A percentile compares a stretch with the other conserved stretches of the same genome.
Evolutionary conservation across 2,888 invertebrate species (phyloP).

Genomic region (Esperia sulphurella): DNA sequence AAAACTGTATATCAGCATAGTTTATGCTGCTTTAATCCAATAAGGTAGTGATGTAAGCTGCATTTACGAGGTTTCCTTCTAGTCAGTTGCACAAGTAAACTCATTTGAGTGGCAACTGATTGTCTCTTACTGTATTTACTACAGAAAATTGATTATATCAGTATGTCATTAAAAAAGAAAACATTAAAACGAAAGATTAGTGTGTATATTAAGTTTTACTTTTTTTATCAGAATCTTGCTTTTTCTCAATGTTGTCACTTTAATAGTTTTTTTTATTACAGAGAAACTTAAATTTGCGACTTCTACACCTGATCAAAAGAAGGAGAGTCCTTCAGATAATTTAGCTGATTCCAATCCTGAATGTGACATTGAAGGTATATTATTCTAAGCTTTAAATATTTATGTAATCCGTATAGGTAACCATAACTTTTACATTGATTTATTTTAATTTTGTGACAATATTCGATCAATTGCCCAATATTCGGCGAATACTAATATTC

Average conservation of each 20-base stretch:
- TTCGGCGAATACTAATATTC: too few relatives aligned
- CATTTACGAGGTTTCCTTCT: slow-evolving; percentile 23
- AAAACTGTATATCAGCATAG: slow-evolving; percentile 2
- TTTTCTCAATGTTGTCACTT: neutral
- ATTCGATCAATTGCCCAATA: too few relatives aligned
- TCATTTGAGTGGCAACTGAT: neutral
- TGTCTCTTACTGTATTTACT: neutral
- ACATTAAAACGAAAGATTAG: slow-evolving; percentile 14
- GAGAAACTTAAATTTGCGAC: slow-evolving; percentile 48
- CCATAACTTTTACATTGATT: too few relatives aligned
- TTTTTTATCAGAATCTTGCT: neutral
- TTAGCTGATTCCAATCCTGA: slow-evolving; percentile 49
- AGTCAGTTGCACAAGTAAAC: slow-evolving; percentile 11
- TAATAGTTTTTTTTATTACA: slow-evolving; percentile 28
- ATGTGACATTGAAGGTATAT: slow-evolving; percentile 56
- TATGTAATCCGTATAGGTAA: too few relatives aligned
- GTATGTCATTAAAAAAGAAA: slow-evolving; percentile 25
- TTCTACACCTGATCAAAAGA: slow-evolving; percentile 50
- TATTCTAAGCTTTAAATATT: too few relatives aligned
- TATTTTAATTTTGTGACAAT: too few relatives aligned
- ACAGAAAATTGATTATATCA: neutral
- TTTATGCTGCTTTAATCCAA: slow-evolving; percentile 17
- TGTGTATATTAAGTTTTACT: neutral
- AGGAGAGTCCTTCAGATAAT: slow-evolving; percentile 45
- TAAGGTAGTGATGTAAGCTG: slow-evolving; percentile 9